These are phyloP conservation scores for Hippocampus comes DNA, from an alignment of 2,113 vertebrate genomes.

Conservation along the genomic window DNA sequence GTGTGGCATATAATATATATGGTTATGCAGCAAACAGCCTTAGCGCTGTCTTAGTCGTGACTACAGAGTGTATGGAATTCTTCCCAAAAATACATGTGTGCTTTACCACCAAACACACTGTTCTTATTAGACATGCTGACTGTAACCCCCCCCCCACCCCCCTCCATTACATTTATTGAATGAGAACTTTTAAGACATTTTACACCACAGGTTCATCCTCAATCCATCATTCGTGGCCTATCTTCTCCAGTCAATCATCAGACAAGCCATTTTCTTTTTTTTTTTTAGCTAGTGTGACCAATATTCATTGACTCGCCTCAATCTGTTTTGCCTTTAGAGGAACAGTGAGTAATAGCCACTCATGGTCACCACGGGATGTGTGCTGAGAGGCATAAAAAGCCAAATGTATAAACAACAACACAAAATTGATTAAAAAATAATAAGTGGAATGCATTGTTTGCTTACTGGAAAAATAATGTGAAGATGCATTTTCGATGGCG, in stretches of 20 bases:
- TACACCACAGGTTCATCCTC: neutral
- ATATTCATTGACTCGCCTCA: neutral
- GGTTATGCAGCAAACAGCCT: conserved; percentile 39
- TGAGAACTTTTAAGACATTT: conserved; percentile 3
- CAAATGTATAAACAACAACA: neutral
- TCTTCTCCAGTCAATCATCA: neutral
- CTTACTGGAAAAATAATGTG: neutral
- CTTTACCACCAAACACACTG: conserved; percentile 17
- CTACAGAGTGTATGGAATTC: conserved; percentile 33
- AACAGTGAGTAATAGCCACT: conserved; percentile 1
- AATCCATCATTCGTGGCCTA: conserved; percentile 1
- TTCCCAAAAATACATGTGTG: conserved; percentile 44
- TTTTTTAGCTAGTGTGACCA: neutral
- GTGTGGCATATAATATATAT: conserved; percentile 8
- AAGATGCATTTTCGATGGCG: neutral
- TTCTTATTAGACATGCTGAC: conserved; percentile 2
- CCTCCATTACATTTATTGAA: neutral
- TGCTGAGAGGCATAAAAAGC: neutral
- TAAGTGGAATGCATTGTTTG: conserved; percentile 8
- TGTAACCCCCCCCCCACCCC: neutral
- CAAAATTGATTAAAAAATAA: neutral
- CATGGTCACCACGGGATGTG: neutral
- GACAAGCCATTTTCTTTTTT: neutral
- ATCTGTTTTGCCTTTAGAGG: neutral
- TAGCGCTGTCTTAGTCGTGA: conserved; percentile 39